These are phyloP conservation scores for Shinisaurus crocodilurus DNA, from an alignment of 2,113 vertebrate genomes.

Conservation along the genomic window DNA sequence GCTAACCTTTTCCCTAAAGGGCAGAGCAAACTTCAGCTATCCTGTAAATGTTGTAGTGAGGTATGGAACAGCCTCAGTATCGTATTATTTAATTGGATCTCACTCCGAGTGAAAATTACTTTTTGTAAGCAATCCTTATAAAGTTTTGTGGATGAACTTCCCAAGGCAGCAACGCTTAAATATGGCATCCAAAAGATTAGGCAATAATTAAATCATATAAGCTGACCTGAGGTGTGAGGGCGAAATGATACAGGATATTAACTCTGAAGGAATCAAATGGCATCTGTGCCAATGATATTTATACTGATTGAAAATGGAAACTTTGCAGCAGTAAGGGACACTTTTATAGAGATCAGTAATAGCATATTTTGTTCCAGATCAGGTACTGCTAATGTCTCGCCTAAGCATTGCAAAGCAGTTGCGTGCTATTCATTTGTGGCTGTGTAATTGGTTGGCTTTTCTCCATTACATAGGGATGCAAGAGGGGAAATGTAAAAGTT, in stretches of 20 bases:
- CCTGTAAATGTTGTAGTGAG: conserved; percentile 50
- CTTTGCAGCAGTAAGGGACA: not conserved
- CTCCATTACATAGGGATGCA: not conserved
- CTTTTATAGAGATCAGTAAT: not conserved
- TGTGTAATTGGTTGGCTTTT: not conserved
- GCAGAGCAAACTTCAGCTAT: conserved; percentile 45
- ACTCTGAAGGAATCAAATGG: not conserved
- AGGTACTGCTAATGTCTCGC: not conserved
- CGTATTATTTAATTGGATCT: conserved; percentile 53
- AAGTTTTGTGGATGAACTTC: conserved; percentile 47
- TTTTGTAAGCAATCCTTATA: conserved; percentile 54
- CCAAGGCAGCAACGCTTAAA: conserved; percentile 44
- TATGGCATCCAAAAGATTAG: not conserved
- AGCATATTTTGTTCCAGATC: conserved; percentile 16
- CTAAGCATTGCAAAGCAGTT: not conserved
- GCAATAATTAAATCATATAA: conserved; percentile 2
- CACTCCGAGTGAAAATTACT: conserved; percentile 57
- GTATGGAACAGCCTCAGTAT: conserved; percentile 51
- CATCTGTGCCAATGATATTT: conserved; percentile 7
- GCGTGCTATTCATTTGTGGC: not conserved
- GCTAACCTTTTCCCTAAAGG: conserved; percentile 55
- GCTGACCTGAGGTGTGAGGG: not conserved
- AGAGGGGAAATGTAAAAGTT: not conserved
- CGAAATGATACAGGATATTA: conserved; percentile 6
- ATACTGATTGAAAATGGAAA: conserved; percentile 3